Evolutionary conservation across 37 sponge, comb jelly and placozoan genomes (phyloP).

Genomic region (Ianthella basta): DNA sequence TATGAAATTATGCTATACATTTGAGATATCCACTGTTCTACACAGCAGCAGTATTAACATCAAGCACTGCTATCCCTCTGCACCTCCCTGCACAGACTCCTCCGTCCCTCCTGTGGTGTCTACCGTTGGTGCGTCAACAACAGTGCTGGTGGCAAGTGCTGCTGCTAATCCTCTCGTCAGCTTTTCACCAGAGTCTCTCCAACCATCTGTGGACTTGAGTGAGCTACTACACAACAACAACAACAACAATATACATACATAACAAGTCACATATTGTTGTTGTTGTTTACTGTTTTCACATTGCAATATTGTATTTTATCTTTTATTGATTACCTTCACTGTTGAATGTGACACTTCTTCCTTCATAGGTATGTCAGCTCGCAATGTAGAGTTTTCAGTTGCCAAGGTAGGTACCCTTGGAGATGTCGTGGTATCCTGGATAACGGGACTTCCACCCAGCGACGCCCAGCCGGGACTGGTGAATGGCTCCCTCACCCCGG

Average conservation of each 20-base stretch:
- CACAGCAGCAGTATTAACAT: no score
- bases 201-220: slow-evolving; percentile 61
- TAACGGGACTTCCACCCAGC: slow-evolving; percentile 19
- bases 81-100: not conserved
- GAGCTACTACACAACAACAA: not conserved
- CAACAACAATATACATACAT: no score
- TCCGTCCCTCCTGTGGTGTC: slow-evolving; percentile 35
- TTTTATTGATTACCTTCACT: no score
- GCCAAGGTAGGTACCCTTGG: slow-evolving; percentile 59
- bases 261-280: no score
- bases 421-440: slow-evolving; percentile 58
- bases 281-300: no score
- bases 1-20: no score
- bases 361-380: slow-evolving; percentile 9
- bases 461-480: slow-evolving; percentile 17
- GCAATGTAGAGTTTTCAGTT: slow-evolving; percentile 65
- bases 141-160: slow-evolving; percentile 16
- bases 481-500: slow-evolving; percentile 63
- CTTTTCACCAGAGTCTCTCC: slow-evolving; percentile 51
- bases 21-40: no score
- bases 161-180: slow-evolving; percentile 61
- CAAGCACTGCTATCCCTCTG: not conserved
- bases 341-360: not conserved
- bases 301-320: no score
- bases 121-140: not conserved